phyloP scores from a whole-genome alignment of 2,888 invertebrate species.

The Oxyscelio sp. region DNA sequence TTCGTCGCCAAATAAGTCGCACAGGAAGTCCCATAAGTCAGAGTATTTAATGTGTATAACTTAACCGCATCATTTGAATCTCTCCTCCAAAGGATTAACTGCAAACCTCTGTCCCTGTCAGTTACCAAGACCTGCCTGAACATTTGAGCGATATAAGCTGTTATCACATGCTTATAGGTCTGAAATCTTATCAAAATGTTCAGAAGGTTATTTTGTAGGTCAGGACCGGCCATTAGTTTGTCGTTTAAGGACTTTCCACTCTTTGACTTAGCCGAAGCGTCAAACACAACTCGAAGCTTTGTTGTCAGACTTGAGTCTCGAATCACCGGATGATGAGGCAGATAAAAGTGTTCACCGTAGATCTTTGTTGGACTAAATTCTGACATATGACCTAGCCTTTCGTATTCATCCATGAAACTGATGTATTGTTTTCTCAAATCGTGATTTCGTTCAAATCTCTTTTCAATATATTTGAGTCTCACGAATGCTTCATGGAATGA shows the following conservation, averaged over 20 bases:
- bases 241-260: conserved; percentile 31
- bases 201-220: conserved; percentile 8
- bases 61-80: conserved; percentile 2
- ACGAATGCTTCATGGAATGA: not conserved
- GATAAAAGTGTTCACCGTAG: conserved; percentile 8
- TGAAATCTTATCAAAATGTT: conserved; percentile 10
- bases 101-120: conserved; percentile 8
- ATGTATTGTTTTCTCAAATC: conserved; percentile 36
- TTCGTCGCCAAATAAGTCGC: conserved; percentile 29
- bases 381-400: conserved; percentile 54
- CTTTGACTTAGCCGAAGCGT: conserved; percentile 14
- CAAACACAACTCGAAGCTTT: no score
- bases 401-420: conserved; percentile 64
- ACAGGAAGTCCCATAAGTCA: conserved; percentile 28
- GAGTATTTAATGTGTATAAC: conserved; percentile 17
- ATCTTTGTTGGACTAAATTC: not conserved
- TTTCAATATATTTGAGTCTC: conserved; percentile 4
- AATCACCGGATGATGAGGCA: conserved; percentile 37
- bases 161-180: conserved; percentile 29
- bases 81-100: conserved; percentile 4
- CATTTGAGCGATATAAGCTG: conserved; percentile 21
- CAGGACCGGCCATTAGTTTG: conserved; percentile 14
- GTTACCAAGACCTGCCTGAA: conserved; percentile 18
- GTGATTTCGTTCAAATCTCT: not conserved
- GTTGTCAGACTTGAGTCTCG: no score